These are phyloP conservation scores for Taenaris catops DNA, from an alignment of 2,888 invertebrate genomes.

Conservation along the genomic window DNA sequence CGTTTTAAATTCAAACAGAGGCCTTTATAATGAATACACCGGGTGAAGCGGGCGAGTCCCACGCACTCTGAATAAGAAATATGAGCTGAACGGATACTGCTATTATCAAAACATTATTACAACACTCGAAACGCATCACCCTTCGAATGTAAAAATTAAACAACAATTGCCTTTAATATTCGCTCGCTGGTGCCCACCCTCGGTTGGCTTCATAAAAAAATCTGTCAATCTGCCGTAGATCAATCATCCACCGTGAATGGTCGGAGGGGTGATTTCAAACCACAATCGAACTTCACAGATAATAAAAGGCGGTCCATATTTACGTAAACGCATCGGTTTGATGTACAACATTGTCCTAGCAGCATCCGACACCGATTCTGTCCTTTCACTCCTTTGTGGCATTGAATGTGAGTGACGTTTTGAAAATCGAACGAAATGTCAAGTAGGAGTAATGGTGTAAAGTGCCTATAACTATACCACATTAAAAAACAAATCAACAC, in stretches of 20 bases:
- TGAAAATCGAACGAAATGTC: conserved; percentile 40
- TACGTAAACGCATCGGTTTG: conserved; percentile 74
- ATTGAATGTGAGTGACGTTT: conserved; percentile 55
- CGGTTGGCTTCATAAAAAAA: conserved; percentile 70
- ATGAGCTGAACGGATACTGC: conserved; percentile 76
- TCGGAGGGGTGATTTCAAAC: conserved; percentile 61
- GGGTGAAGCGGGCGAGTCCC: conserved; percentile 43
- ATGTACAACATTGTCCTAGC: conserved; percentile 63
- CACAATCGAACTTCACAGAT: conserved; percentile 69
- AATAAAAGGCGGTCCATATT: conserved; percentile 71
- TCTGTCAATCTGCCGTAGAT: conserved; percentile 77
- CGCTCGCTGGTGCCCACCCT: conserved; percentile 63
- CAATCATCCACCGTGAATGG: conserved; percentile 73
- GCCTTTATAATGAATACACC: conserved; percentile 40
- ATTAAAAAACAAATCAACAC: no score
- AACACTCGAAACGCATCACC: conserved; percentile 73
- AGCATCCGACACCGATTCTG: conserved; percentile 57
- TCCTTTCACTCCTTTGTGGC: conserved; percentile 46
- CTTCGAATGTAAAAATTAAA: conserved; percentile 76
- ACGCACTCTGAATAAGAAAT: conserved; percentile 78
- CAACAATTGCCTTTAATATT: conserved; percentile 80
- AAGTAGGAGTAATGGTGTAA: conserved; percentile 40
- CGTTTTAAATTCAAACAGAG: conserved; percentile 53
- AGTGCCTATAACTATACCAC: neutral
- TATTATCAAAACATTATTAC: conserved; percentile 80